These are phyloP conservation scores for Lacerta viridis DNA, from an alignment of 2,797 vertebrate genomes.

Conservation along the genomic window DNA sequence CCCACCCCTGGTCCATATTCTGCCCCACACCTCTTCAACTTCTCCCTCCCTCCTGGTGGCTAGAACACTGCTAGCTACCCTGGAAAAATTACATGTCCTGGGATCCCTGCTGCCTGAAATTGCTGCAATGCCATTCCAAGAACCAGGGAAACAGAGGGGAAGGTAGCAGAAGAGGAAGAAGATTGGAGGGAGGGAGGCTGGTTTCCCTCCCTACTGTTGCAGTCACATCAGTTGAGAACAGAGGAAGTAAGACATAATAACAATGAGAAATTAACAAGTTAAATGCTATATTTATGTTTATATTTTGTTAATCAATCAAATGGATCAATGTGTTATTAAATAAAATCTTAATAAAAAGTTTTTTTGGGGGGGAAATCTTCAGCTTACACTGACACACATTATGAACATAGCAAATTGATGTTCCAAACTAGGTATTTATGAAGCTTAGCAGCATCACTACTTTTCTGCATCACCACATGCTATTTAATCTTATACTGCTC, in stretches of 20 bases:
- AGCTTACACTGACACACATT: background rate
- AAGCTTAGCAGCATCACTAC: background rate
- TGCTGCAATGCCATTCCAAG: background rate
- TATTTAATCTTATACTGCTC: background rate
- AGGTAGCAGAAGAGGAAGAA: background rate
- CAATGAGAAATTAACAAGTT: too few relatives aligned
- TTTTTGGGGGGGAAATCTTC: background rate
- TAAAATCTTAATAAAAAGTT: too few relatives aligned
- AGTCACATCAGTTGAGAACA: background rate
- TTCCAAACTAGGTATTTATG: background rate
- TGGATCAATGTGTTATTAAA: too few relatives aligned
- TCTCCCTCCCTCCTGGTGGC: background rate
- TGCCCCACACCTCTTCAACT: background rate
- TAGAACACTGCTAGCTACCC: background rate
- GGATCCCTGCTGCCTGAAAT: background rate
- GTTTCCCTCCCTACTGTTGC: background rate
- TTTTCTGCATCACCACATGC: background rate
- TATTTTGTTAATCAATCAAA: too few relatives aligned
- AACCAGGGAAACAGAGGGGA: background rate
- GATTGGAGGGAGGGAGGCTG: background rate
- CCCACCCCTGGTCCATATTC: background rate
- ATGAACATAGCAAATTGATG: background rate
- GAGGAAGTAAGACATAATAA: too few relatives aligned
- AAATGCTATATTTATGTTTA: too few relatives aligned
- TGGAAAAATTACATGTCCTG: conserved; percentile 6